Evolutionary conservation across 2,888 invertebrate species (phyloP).

Genomic region (Eremobia ochroleuca): DNA sequence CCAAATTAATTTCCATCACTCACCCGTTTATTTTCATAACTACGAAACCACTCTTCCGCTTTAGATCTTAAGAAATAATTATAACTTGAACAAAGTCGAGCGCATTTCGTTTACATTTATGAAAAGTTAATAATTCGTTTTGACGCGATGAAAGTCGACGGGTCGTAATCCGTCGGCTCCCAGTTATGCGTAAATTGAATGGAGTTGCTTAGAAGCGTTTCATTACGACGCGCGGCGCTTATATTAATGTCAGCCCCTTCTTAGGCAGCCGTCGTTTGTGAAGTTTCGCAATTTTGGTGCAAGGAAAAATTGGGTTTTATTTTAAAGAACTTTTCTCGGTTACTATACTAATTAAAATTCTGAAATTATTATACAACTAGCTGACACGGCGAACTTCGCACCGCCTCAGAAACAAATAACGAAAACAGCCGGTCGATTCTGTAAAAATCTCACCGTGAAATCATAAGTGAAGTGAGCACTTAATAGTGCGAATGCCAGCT

Average conservation of each 20-base stretch:
- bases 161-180: slow-evolving; percentile 62
- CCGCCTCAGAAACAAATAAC: too few relatives aligned
- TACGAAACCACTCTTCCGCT: slow-evolving; percentile 40
- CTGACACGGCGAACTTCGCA: too few relatives aligned
- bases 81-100: slow-evolving; percentile 53
- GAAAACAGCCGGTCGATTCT: too few relatives aligned
- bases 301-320: slow-evolving; percentile 7
- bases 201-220: slow-evolving; percentile 57
- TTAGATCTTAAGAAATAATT: slow-evolving; percentile 62
- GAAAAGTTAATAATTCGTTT: slow-evolving; percentile 64
- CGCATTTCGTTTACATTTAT: slow-evolving; percentile 60
- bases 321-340: neutral
- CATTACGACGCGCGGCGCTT: slow-evolving; percentile 55
- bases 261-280: slow-evolving; percentile 11
- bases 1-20: slow-evolving; percentile 27
- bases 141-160: slow-evolving; percentile 53
- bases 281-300: slow-evolving; percentile 44
- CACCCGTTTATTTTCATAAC: slow-evolving; percentile 14
- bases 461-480: too few relatives aligned
- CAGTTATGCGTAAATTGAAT: slow-evolving; percentile 63
- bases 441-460: too few relatives aligned
- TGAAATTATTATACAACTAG: too few relatives aligned
- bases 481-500: too few relatives aligned
- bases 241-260: slow-evolving; percentile 53
- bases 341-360: neutral